Evolutionary conservation across 37 sponge, comb jelly and placozoan species (phyloP).

Genomic region (Aplysina aerophoba): DNA sequence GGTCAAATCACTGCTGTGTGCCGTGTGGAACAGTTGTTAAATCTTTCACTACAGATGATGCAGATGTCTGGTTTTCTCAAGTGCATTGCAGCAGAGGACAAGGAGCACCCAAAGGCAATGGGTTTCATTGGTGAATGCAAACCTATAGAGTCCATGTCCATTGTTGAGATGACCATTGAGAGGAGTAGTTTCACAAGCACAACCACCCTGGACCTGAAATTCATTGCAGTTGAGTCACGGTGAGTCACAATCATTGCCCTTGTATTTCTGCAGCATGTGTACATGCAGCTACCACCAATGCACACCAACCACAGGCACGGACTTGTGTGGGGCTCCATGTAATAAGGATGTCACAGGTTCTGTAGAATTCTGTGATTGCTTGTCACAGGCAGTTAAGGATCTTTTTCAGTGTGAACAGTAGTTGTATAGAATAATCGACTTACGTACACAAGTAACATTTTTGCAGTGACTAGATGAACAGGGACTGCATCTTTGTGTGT

Average conservation of each 20-base stretch:
- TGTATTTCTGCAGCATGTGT: not conserved
- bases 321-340: too few species aligned
- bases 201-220: constrained; percentile 53
- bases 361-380: too few species aligned
- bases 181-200: constrained; percentile 62
- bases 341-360: too few species aligned
- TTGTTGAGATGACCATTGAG: constrained; percentile 59
- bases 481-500: too few species aligned
- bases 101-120: constrained; percentile 27
- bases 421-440: too few species aligned
- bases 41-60: constrained; percentile 46
- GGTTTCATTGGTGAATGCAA: constrained; percentile 73
- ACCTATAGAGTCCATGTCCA: constrained; percentile 55
- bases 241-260: not conserved
- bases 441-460: too few species aligned
- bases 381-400: too few species aligned
- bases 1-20: not conserved
- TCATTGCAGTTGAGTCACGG: constrained; percentile 52
- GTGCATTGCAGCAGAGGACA: not conserved
- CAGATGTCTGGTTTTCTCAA: constrained; percentile 50
- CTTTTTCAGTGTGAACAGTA: too few species aligned
- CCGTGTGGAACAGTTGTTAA: not conserved
- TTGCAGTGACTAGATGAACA: too few species aligned
- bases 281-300: too few species aligned
- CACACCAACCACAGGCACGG: too few species aligned